These are phyloP conservation scores for Rhodeus uyekii DNA, from an alignment of 2,797 vertebrate genomes.

Conservation along the genomic window DNA sequence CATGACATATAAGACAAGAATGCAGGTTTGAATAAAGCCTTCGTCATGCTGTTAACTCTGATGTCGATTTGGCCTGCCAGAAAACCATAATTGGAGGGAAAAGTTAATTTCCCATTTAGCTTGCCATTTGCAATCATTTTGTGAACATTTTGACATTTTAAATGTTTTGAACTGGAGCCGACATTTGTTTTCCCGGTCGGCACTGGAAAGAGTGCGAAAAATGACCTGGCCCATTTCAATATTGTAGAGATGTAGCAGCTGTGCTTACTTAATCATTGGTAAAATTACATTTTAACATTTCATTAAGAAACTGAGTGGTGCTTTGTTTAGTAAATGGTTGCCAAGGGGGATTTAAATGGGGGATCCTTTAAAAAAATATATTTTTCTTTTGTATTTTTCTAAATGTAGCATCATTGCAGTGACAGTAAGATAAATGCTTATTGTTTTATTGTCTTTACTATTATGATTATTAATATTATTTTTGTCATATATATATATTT, in stretches of 20 bases:
- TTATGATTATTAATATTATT: too few species aligned
- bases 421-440: too few species aligned
- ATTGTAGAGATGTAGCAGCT: not conserved
- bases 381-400: too few species aligned
- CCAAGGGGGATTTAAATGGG: too few species aligned
- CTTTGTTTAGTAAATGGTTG: not conserved
- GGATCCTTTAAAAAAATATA: too few species aligned
- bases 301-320: not conserved
- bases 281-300: not conserved
- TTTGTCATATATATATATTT: too few species aligned
- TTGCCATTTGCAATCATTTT: not conserved
- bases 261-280: not conserved
- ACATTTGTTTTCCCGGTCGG: not conserved
- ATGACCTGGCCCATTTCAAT: not conserved
- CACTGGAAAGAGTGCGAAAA: not conserved
- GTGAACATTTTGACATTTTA: constrained; percentile 8
- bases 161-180: not conserved
- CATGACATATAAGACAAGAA: not conserved
- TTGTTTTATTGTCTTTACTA: too few species aligned
- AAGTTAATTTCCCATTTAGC: not conserved
- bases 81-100: not conserved
- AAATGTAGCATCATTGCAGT: too few species aligned
- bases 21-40: not conserved
- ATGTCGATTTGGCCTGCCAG: not conserved
- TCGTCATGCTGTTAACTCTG: not conserved